These are phyloP conservation scores for Egretta garzetta DNA, from an alignment of 2,113 vertebrate genomes.

Conservation along the genomic window DNA sequence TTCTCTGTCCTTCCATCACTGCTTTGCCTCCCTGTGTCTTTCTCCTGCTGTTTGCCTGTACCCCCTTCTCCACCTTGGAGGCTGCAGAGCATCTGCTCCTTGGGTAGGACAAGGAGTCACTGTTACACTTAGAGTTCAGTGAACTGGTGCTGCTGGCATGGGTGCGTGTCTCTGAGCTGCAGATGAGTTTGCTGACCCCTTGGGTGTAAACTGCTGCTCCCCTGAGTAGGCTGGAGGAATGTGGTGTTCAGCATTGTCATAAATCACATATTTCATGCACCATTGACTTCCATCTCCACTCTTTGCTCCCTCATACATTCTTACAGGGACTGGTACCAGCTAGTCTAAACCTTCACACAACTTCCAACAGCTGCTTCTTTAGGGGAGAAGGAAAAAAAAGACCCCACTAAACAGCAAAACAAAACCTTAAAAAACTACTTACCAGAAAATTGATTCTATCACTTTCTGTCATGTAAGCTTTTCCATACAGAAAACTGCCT, in stretches of 20 bases:
- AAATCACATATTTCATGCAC: neutral
- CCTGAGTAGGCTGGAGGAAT: neutral
- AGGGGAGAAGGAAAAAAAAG: no score
- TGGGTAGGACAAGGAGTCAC: neutral
- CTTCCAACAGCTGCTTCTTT: neutral
- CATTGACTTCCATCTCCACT: neutral
- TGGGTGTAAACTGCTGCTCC: no score
- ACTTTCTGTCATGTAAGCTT: neutral
- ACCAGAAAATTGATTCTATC: neutral
- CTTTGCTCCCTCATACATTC: neutral
- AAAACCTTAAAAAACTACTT: neutral
- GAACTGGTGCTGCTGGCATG: neutral
- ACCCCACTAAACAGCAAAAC: neutral
- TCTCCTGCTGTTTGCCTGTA: neutral
- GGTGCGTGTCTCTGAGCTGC: neutral
- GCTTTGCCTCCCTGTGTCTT: neutral
- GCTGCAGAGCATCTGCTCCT: neutral
- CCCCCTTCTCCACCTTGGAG: neutral
- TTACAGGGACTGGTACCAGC: neutral
- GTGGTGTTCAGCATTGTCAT: neutral
- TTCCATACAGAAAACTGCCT: neutral
- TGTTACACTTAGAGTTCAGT: neutral
- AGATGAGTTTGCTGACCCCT: neutral
- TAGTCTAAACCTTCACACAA: neutral
- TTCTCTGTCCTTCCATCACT: neutral